Base-by-base conservation (phyloP, 2,888 invertebrate species). In the Gonocerus acuteangulatus region DNA sequence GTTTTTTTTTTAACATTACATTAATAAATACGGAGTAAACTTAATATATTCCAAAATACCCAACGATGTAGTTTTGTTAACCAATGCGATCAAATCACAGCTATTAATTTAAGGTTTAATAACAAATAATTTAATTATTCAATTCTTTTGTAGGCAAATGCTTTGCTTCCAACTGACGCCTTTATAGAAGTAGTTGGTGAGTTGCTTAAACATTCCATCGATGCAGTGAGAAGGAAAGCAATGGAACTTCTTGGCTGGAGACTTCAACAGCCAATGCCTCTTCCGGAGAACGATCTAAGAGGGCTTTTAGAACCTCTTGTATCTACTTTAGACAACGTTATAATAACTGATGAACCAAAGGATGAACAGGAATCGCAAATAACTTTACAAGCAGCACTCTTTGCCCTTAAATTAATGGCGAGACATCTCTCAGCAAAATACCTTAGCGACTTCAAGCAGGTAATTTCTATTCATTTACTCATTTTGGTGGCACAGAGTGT, bases 231-330 rank as follows among this genome's bases (percentile, higher is more conserved):
- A 65, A 80, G 86, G 62, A 87, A 91, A 72, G 84, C 90, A 0
- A 80, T 96, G 75, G 95, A 95, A 70, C 74, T 96, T 39, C 75
- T 96, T 1, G 92, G 89, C 69, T 80, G 81, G 7, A 89, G 93
- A 74, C 77, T 95, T 6, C 85, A 87, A 66, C 66, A 69, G 57
- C 60, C 65, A 6, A 39, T 42, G n/a, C 62, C 65, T 22, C 47
- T 64, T 45, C 61, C 60, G n/a, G 51, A 61, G 9, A 48, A 48
- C 11, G 45, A 57, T 6, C 48, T 61, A 13, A 34, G 54, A 16
- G 34, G 51, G 23, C 59, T 64, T 3, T 27, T 64, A 4, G 23
- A 34, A 13, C 64, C 64, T 2, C 27, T 62, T 57, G 27, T 49
- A 23, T 13, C 47, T 18, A 27, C 48, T 18, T 39, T 49, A 49